Conservation (phyloP, 2,888 invertebrate genomes). For the Drosophila suboccidentalis region DNA sequence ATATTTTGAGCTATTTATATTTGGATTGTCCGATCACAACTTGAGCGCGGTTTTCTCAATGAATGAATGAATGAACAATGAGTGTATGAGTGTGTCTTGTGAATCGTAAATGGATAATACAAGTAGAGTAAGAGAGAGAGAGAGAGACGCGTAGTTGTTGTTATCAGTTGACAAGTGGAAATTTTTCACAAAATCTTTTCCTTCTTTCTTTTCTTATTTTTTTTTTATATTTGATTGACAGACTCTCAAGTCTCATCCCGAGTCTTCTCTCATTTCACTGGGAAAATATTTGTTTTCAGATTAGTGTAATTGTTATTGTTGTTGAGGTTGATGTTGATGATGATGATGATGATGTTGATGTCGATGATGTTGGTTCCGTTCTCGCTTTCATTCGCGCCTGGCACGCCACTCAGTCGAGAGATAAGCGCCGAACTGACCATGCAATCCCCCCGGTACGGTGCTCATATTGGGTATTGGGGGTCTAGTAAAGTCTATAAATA, state of each 20-base stretch:
- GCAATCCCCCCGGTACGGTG: background rate
- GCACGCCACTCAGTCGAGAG: constrained; percentile 4
- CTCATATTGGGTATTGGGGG: constrained; percentile 5
- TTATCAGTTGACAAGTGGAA: constrained; percentile 51
- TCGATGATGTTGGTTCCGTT: constrained; percentile 4
- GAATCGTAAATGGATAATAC: constrained; percentile 16
- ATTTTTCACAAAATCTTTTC: constrained; percentile 36
- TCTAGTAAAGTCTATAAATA: constrained; percentile 33
- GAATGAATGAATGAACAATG: constrained; percentile 24
- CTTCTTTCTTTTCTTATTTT: background rate
- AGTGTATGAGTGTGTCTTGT: background rate
- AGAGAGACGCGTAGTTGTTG: constrained; percentile 1
- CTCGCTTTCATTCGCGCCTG: constrained; percentile 21
- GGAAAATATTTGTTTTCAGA: constrained; percentile 10
- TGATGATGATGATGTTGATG: background rate
- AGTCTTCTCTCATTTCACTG: constrained; percentile 6
- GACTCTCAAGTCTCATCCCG: constrained; percentile 7
- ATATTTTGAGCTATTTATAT: background rate
- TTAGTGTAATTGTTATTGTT: constrained; percentile 6
- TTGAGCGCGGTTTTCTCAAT: background rate
- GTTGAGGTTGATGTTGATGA: background rate
- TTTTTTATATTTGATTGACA: constrained; percentile 30
- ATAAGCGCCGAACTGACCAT: constrained; percentile 26
- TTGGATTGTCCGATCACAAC: background rate
- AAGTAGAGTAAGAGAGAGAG: background rate